phyloP scores from a whole-genome alignment of 2,888 invertebrate genomes.

The Pyrocoelia pectoralis region DNA sequence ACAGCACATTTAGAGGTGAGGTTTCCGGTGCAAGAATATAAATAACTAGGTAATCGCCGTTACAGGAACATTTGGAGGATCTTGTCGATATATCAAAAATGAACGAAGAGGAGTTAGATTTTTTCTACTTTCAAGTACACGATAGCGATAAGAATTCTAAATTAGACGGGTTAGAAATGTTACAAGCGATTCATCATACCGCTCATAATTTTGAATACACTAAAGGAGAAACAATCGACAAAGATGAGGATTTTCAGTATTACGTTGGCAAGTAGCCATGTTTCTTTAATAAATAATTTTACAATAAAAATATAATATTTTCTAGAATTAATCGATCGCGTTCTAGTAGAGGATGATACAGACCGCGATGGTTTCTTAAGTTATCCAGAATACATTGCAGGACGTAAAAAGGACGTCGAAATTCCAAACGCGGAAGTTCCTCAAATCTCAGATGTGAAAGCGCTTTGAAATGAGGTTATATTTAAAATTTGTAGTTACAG shows the following conservation, averaged over 20 bases:
- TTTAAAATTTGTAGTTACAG: conserved; percentile 11
- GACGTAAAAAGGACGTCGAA: conserved; percentile 48
- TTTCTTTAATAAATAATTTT: neutral
- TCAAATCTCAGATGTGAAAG: conserved; percentile 22
- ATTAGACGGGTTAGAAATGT: conserved; percentile 88
- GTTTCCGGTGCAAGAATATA: neutral
- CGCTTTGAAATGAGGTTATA: neutral
- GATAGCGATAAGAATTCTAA: conserved; percentile 90
- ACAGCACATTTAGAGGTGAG: conserved; percentile 66
- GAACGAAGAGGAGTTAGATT: conserved; percentile 86
- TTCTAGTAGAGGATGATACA: conserved; percentile 81
- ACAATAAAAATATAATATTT: neutral
- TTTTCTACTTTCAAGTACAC: conserved; percentile 86
- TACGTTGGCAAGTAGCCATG: conserved; percentile 57
- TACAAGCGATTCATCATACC: conserved; percentile 82
- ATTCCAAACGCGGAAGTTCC: neutral
- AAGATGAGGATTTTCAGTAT: conserved; percentile 59
- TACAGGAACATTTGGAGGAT: conserved; percentile 57
- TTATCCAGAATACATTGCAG: conserved; percentile 77
- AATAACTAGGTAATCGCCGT: conserved; percentile 30
- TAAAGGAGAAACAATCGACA: conserved; percentile 56
- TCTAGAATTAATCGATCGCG: conserved; percentile 85
- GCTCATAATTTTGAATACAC: conserved; percentile 66
- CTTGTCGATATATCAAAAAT: conserved; percentile 68
- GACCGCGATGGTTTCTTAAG: conserved; percentile 88